A percentile compares a stretch with the other conserved stretches of the same genome.
phyloP scores from a whole-genome alignment of 2,888 invertebrate species.

The Hartigia nigra region DNA sequence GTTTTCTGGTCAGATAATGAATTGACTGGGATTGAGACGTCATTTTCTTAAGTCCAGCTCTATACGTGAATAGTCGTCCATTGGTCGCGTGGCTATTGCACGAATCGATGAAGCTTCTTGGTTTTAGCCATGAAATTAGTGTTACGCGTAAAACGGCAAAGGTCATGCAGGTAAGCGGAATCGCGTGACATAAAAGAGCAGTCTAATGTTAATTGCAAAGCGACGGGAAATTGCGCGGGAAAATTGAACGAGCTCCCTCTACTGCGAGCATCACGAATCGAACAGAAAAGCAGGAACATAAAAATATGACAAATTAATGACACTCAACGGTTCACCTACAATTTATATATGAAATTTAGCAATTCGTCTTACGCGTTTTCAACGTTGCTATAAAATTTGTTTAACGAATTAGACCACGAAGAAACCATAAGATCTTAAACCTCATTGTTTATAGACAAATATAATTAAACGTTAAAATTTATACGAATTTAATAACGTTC shows the following conservation, averaged over 20 bases:
- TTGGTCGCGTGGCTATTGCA: neutral
- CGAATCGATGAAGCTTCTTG: neutral
- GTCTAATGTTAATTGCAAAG: neutral
- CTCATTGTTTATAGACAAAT: neutral
- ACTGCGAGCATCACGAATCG: neutral
- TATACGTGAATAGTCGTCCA: neutral
- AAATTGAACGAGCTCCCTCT: neutral
- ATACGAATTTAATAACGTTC: neutral
- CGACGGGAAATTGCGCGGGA: neutral
- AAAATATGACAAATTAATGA: too few species aligned
- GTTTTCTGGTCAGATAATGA: neutral
- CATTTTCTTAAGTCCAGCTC: neutral
- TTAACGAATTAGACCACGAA: neutral
- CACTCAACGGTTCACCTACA: too few species aligned
- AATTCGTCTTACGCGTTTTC: neutral
- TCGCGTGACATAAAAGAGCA: neutral
- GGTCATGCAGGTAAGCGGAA: neutral
- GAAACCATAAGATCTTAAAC: neutral
- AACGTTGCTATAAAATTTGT: neutral
- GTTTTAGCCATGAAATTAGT: neutral
- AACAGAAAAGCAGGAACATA: neutral
- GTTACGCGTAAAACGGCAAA: neutral
- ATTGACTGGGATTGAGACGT: neutral
- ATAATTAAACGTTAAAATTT: neutral
- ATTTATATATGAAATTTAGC: too few species aligned